A percentile compares a stretch with the other conserved stretches of the same genome.
These are phyloP conservation scores for Acrossocheilus wenchowensis DNA, from an alignment of 2,797 vertebrate species.

Conservation along the genomic window DNA sequence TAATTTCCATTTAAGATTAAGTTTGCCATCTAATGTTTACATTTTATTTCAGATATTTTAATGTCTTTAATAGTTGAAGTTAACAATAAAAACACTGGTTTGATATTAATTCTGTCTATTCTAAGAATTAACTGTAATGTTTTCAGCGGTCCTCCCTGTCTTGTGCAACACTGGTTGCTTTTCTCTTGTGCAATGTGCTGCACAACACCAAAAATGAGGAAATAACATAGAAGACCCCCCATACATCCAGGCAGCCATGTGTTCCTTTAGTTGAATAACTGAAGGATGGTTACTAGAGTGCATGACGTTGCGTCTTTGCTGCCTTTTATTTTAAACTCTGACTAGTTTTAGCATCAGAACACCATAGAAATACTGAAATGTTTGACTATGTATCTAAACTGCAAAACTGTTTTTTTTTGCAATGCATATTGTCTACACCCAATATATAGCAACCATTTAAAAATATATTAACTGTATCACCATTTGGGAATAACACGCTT, in stretches of 20 bases:
- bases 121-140: neutral
- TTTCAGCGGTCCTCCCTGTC: neutral
- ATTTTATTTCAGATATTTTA: neutral
- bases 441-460: neutral
- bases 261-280: neutral
- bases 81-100: neutral
- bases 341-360: neutral
- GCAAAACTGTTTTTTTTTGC: neutral
- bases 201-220: conserved; percentile 25
- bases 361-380: neutral
- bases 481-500: conserved; percentile 36
- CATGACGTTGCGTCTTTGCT: neutral
- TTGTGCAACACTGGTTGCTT: conserved; percentile 22
- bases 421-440: neutral
- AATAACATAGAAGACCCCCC: neutral
- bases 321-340: neutral
- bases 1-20: neutral
- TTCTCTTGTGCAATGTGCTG: conserved; percentile 32
- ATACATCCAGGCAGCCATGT: neutral
- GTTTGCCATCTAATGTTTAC: neutral
- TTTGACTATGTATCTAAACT: neutral
- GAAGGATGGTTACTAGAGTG: neutral
- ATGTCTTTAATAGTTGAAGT: neutral
- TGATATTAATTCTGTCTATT: neutral
- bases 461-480: neutral